Base-by-base conservation (phyloP, 2,113 vertebrate species). In the Lophura nycthemera region DNA sequence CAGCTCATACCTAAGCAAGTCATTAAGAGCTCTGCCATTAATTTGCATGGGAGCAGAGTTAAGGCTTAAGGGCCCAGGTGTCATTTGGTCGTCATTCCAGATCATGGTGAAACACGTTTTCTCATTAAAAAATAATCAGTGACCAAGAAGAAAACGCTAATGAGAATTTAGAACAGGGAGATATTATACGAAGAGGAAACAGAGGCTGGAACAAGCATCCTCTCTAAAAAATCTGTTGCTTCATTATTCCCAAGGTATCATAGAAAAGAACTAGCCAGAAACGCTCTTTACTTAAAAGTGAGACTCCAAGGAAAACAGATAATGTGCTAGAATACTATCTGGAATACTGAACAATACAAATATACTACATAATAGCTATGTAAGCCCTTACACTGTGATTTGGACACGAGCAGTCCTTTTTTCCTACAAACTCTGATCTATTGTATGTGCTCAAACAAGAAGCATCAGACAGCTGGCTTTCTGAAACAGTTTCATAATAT, bases 101-200 rank as follows among this genome's bases (percentile, higher is more conserved):
- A 88, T 81, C 71, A 71, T 1, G 20, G 69, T 10, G 22, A 30
- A 83, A 67, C 47, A 4, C 61, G 83, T 72, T 84, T 94, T 89
- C 89, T 83, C 66, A 75, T 81, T 69, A 83, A 93, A 95, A 89
- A 78, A 74, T 48, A 21, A 90, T 78, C 75, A 71, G 25, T 6
- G 8, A 77, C 47, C 24, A 79, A 92, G 54, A 88, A 6, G 29
- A 77, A 91, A 91, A 80, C 22, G 32, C 52, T 77, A 88, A 74
- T 1, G 11, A 83, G 52, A 72, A 78, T 32, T 48, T 43, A 48
- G 45, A 86, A 72, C 17, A 77, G 22, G n/a, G 38, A 92, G 47
- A 59, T 22, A 64, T 4, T 74, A 78, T 17, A 67, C 1, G 1
- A 86, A 69, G 25, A 85, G 8, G 48, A 75, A 88, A 83, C 0